Evolutionary conservation across 2,888 invertebrate genomes (phyloP).

Genomic region (Lasioglossum figueresi): DNA sequence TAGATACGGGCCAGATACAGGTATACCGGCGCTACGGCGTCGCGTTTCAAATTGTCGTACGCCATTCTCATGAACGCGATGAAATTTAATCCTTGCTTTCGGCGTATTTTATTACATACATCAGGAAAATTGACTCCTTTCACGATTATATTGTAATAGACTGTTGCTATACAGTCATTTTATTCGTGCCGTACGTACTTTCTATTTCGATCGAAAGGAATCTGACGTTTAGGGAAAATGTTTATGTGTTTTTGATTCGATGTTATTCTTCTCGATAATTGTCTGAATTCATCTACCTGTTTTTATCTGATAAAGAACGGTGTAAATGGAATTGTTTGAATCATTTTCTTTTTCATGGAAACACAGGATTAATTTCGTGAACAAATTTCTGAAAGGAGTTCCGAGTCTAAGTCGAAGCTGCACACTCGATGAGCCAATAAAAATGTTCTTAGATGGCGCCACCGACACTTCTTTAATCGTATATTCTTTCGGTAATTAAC

Average conservation of each 20-base stretch:
- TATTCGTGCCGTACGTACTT: background rate
- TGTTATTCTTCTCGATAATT: too few species aligned
- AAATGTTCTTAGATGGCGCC: slow-evolving; percentile 33
- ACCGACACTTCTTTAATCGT: slow-evolving; percentile 31
- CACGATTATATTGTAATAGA: too few species aligned
- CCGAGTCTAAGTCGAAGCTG: background rate
- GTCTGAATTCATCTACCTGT: background rate
- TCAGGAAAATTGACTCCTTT: background rate
- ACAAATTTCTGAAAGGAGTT: slow-evolving; percentile 11
- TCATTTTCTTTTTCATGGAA: background rate
- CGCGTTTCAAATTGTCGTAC: slow-evolving; percentile 65
- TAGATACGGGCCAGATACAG: slow-evolving; percentile 76
- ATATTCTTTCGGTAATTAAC: slow-evolving; percentile 34
- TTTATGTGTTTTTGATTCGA: background rate
- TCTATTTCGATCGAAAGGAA: background rate
- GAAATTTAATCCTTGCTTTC: background rate
- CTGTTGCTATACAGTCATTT: background rate
- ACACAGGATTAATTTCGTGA: background rate
- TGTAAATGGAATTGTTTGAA: background rate
- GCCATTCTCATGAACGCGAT: slow-evolving; percentile 61
- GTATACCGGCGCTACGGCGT: slow-evolving; percentile 73
- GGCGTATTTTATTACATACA: background rate
- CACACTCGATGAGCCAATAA: slow-evolving; percentile 21
- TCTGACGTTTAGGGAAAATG: background rate
- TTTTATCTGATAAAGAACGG: background rate